phyloP scores from a whole-genome alignment of 2,888 invertebrate genomes.

The Ectobius pallidus region DNA sequence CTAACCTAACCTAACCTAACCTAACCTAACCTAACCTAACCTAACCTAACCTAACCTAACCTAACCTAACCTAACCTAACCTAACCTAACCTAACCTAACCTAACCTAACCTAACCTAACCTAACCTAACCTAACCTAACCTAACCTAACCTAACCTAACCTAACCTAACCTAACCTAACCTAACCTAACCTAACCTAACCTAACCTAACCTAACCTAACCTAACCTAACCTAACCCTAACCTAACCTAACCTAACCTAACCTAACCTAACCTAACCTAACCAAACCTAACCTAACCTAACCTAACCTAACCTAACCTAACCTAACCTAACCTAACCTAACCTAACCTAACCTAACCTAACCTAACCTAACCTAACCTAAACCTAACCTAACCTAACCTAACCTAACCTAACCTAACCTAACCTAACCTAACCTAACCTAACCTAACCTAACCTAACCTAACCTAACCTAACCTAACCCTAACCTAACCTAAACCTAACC shows the following conservation, averaged over 20 bases:
- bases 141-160: conserved; percentile 44
- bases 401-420: conserved; percentile 36
- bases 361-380: conserved; percentile 37
- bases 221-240: conserved; percentile 41
- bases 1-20: conserved; percentile 41
- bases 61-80: conserved; percentile 43
- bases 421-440: conserved; percentile 39
- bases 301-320: conserved; percentile 44
- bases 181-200: conserved; percentile 42
- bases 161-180: conserved; percentile 44
- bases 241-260: conserved; percentile 48
- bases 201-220: conserved; percentile 48
- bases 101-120: conserved; percentile 47
- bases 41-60: conserved; percentile 39
- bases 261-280: conserved; percentile 45
- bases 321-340: conserved; percentile 39
- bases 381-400: conserved; percentile 37
- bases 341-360: conserved; percentile 31
- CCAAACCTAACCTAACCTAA: conserved; percentile 43
- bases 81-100: conserved; percentile 45
- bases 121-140: conserved; percentile 33
- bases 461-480: conserved; percentile 44
- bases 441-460: conserved; percentile 41
- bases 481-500: conserved; percentile 45
- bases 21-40: conserved; percentile 35